These are phyloP conservation scores for Anneissia japonica DNA, from an alignment of 35 echinoderm and acorn worm species.

Conservation along the genomic window DNA sequence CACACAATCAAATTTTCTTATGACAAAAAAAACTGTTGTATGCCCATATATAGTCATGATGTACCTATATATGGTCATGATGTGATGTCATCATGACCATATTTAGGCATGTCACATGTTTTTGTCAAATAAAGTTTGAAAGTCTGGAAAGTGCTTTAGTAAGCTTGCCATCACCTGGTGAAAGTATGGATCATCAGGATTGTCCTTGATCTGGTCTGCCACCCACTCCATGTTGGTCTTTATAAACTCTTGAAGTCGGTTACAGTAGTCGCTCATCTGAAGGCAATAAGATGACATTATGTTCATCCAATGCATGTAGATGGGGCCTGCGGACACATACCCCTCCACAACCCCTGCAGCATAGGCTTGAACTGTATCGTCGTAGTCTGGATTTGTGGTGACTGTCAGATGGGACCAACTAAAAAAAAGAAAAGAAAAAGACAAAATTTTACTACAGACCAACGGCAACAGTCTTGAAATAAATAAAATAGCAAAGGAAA, in stretches of 20 bases:
- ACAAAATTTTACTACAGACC: background rate
- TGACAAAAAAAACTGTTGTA: too few relatives aligned
- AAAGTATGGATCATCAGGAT: slow-evolving; percentile 57
- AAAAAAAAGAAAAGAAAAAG: background rate
- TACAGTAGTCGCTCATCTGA: slow-evolving; percentile 27
- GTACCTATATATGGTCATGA: too few relatives aligned
- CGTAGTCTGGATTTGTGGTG: slow-evolving; percentile 39
- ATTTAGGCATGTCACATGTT: too few relatives aligned
- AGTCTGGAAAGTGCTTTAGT: too few relatives aligned
- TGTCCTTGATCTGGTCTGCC: slow-evolving; percentile 38
- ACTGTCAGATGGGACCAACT: slow-evolving; percentile 74
- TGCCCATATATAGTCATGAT: too few relatives aligned
- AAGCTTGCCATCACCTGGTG: too few relatives aligned
- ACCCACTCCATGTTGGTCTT: slow-evolving; percentile 53
- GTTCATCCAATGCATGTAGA: slow-evolving; percentile 73
- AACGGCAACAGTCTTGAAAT: background rate
- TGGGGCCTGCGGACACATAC: slow-evolving; percentile 33
- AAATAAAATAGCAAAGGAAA: background rate
- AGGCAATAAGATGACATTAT: slow-evolving; percentile 39
- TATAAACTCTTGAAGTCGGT: slow-evolving; percentile 31
- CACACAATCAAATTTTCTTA: too few relatives aligned
- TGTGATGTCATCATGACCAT: too few relatives aligned
- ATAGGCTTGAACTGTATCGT: slow-evolving; percentile 56
- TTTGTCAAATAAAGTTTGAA: too few relatives aligned
- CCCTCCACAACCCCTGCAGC: slow-evolving; percentile 63